Evolutionary conservation across 2,797 vertebrate species (phyloP).

Genomic region (Pangasius sanitwongsei): DNA sequence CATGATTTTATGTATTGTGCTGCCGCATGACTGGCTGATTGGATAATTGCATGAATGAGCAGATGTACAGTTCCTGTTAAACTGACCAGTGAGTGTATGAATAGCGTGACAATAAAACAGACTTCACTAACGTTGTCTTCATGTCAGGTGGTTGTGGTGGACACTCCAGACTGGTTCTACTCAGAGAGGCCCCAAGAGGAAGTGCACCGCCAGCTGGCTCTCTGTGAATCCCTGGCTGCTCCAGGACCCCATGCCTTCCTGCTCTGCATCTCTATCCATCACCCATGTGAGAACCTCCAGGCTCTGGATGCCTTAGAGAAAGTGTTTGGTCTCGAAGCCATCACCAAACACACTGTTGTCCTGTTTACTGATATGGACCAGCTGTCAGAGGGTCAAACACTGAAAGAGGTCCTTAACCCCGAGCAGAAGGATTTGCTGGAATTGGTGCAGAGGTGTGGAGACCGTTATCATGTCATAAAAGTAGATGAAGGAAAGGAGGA

Average conservation of each 20-base stretch:
- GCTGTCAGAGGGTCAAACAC: conserved; percentile 65
- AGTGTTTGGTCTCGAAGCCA: conserved; percentile 65
- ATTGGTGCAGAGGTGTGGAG: conserved; percentile 68
- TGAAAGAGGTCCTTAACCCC: conserved; percentile 68
- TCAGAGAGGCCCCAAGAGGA: conserved; percentile 63
- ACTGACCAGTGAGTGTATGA: not conserved
- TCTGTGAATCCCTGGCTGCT: conserved; percentile 66
- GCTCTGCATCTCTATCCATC: conserved; percentile 72
- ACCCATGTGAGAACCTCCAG: conserved; percentile 61
- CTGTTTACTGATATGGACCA: conserved; percentile 74
- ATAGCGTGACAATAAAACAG: not conserved
- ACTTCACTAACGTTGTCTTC: not conserved
- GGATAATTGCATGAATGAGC: not conserved
- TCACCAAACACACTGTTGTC: conserved; percentile 65
- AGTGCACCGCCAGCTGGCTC: conserved; percentile 65
- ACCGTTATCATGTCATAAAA: conserved; percentile 66
- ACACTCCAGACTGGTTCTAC: conserved; percentile 72
- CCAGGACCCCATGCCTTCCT: conserved; percentile 77
- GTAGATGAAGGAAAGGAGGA: conserved; percentile 61
- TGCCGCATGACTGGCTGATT: not conserved
- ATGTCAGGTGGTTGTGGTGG: conserved; percentile 70
- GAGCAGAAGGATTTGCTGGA: conserved; percentile 70
- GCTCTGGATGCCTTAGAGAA: conserved; percentile 62
- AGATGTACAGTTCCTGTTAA: not conserved
- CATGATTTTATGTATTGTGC: not conserved